phyloP scores from a whole-genome alignment of 2,888 invertebrate species.

The Molorchus minor region DNA sequence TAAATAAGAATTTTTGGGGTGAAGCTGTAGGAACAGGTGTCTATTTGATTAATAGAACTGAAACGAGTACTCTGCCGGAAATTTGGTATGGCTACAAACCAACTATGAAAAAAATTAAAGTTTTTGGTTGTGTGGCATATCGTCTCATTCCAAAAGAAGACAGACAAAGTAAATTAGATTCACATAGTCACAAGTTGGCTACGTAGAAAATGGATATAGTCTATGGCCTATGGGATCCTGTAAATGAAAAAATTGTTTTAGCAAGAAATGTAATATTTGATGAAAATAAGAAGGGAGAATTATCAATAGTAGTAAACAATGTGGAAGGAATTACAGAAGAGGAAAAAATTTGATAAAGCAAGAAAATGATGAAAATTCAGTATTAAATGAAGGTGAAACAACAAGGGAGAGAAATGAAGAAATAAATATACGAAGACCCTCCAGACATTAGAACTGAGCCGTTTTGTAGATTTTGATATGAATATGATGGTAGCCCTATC shows the following conservation, averaged over 20 bases:
- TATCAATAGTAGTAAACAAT: slow-evolving; percentile 19
- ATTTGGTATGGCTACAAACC: slow-evolving; percentile 46
- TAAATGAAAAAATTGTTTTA: slow-evolving; percentile 25
- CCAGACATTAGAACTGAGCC: neutral
- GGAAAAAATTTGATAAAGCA: neutral
- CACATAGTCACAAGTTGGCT: slow-evolving; percentile 43
- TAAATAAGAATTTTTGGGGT: slow-evolving; percentile 5
- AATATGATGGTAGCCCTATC: slow-evolving; percentile 23
- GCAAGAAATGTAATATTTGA: slow-evolving; percentile 36
- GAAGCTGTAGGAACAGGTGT: neutral
- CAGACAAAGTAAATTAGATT: slow-evolving; percentile 46
- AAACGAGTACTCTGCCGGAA: slow-evolving; percentile 46
- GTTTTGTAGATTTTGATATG: slow-evolving; percentile 10
- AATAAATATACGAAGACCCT: slow-evolving; percentile 11
- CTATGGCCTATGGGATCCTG: slow-evolving; percentile 31
- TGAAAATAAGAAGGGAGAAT: slow-evolving; percentile 28
- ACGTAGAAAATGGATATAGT: slow-evolving; percentile 33
- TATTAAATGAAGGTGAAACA: neutral
- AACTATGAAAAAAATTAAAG: slow-evolving; percentile 46
- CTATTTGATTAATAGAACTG: slow-evolving; percentile 6
- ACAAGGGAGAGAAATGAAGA: slow-evolving; percentile 10
- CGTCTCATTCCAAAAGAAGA: slow-evolving; percentile 40
- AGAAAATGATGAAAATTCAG: neutral
- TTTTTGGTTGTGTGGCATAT: slow-evolving; percentile 50
- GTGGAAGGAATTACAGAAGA: too few relatives aligned